These are phyloP conservation scores for Jordanella pulchra DNA, from an alignment of 2,797 vertebrate species.

Conservation along the genomic window DNA sequence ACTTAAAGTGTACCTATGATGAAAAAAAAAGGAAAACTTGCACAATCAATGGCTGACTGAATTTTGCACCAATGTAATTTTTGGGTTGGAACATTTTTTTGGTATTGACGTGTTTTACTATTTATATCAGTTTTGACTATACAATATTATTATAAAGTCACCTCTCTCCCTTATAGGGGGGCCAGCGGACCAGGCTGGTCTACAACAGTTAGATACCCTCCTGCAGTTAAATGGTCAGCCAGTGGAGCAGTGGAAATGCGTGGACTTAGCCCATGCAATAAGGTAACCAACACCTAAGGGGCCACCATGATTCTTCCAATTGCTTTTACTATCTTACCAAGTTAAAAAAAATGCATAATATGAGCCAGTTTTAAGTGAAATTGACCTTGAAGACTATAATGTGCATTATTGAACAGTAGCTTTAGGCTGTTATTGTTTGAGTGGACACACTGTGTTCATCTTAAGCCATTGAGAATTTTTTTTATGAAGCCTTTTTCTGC, in stretches of 20 bases:
- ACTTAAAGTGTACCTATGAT: too few species aligned
- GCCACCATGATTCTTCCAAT: not conserved
- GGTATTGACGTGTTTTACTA: too few species aligned
- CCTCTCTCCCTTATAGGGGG: constrained; percentile 79
- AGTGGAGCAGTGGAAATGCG: constrained; percentile 95
- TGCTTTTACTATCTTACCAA: not conserved
- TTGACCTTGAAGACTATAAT: not conserved
- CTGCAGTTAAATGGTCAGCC: constrained; percentile 91
- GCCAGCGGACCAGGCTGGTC: constrained; percentile 90
- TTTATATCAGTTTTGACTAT: too few species aligned
- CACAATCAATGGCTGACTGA: too few species aligned
- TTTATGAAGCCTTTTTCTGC: not conserved
- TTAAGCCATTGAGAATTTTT: not conserved
- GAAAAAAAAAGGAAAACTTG: too few species aligned
- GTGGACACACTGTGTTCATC: not conserved
- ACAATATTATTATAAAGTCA: constrained; percentile 7
- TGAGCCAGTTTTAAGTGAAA: not conserved
- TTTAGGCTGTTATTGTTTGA: not conserved
- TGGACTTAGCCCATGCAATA: constrained; percentile 92
- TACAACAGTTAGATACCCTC: constrained; percentile 90
- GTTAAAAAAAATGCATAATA: not conserved
- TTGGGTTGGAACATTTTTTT: too few species aligned
- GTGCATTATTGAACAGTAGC: not conserved
- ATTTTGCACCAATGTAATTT: too few species aligned
- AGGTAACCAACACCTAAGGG: constrained; percentile 74